Evolutionary conservation across 2,797 vertebrate genomes (phyloP).

Genomic region (Malurus leucopterus): DNA sequence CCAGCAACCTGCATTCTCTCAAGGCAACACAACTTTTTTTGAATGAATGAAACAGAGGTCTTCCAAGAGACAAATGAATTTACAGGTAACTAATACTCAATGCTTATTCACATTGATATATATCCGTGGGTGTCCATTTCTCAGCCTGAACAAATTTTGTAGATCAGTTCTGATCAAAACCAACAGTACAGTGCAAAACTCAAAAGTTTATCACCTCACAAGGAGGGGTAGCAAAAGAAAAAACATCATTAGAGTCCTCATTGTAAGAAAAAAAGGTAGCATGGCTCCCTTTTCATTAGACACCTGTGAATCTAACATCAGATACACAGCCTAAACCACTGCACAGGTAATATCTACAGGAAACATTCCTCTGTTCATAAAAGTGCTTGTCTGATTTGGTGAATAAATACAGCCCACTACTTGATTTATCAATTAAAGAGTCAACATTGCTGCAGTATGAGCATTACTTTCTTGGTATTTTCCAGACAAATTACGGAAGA

Average conservation of each 20-base stretch:
- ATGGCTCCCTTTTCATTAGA: background rate
- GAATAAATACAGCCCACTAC: background rate
- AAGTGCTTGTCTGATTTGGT: background rate
- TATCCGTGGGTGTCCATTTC: background rate
- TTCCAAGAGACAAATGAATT: background rate
- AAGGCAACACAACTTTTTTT: background rate
- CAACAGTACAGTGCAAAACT: background rate
- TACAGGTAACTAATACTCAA: background rate
- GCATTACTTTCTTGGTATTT: background rate
- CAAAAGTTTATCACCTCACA: accelerated
- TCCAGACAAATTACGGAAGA: background rate
- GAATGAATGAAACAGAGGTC: background rate
- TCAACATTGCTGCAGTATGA: background rate
- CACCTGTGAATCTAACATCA: background rate
- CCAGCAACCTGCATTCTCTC: background rate
- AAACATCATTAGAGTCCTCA: background rate
- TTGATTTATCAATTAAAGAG: background rate
- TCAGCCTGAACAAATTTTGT: background rate
- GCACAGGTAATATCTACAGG: background rate
- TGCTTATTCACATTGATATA: background rate
- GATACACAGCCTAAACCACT: background rate
- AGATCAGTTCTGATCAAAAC: background rate
- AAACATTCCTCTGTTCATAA: background rate
- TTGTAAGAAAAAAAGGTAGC: background rate
- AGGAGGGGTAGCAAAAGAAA: background rate